These are phyloP conservation scores for Julus scanicus DNA, from an alignment of 2,888 invertebrate genomes.

Conservation along the genomic window DNA sequence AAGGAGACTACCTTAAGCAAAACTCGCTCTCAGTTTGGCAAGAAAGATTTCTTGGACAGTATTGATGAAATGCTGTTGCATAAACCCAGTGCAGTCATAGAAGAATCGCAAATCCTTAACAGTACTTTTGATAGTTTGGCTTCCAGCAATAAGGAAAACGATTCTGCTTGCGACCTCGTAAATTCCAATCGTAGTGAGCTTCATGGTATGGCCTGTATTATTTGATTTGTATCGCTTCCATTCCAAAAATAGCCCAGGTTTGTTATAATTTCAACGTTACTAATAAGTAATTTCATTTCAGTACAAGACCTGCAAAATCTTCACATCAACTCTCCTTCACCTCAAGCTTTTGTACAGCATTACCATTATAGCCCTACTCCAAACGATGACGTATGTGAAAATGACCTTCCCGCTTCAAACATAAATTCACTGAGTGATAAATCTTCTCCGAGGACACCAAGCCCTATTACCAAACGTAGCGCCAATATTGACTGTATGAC, in stretches of 20 bases:
- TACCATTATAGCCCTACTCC: conserved; percentile 2
- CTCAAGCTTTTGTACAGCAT: background rate
- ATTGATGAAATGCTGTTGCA: background rate
- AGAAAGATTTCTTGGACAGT: background rate
- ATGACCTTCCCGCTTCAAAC: background rate
- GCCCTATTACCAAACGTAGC: background rate
- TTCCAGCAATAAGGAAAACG: conserved; percentile 5
- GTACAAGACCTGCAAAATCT: background rate
- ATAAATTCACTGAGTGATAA: background rate
- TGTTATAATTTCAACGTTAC: background rate
- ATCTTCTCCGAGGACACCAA: background rate
- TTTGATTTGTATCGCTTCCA: too few species aligned
- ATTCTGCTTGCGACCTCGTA: background rate
- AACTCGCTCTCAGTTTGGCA: background rate
- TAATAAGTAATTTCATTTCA: background rate
- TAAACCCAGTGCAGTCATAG: background rate
- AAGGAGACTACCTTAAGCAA: background rate
- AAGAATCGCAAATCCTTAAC: background rate
- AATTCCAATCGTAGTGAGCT: background rate
- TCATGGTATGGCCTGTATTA: background rate
- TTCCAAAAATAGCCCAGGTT: too few species aligned
- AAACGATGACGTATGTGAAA: background rate
- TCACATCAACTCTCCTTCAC: background rate
- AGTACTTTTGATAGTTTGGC: background rate
- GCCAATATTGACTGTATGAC: background rate